Conservation (phyloP, 1,140 invertebrate genomes). For the Trichogramma pretiosum region DNA sequence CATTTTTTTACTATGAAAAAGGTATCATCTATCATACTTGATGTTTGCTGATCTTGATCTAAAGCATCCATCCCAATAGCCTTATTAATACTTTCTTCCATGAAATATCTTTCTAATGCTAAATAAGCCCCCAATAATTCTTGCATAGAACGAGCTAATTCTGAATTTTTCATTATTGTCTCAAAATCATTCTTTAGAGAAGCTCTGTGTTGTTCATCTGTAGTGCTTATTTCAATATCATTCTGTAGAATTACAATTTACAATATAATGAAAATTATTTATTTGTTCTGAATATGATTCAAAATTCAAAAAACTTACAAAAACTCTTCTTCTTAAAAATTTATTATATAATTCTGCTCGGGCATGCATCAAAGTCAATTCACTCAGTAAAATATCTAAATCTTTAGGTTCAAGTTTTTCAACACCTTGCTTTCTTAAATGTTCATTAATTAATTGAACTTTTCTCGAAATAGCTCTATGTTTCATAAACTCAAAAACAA, state of each 20-base stretch:
- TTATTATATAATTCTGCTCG: slow-evolving; percentile 83
- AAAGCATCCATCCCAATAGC: slow-evolving; percentile 80
- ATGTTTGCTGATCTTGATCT: slow-evolving; percentile 64
- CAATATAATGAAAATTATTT: slow-evolving; percentile 13
- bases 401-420: slow-evolving; percentile 73
- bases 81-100: slow-evolving; percentile 91
- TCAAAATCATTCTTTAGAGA: slow-evolving; percentile 56
- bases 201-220: slow-evolving; percentile 47
- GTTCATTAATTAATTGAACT: slow-evolving; percentile 55
- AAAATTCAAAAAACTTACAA: slow-evolving; percentile 47
- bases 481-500: slow-evolving; percentile 71
- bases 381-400: slow-evolving; percentile 79
- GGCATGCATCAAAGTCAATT: slow-evolving; percentile 86
- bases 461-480: slow-evolving; percentile 61
- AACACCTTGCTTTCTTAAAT: slow-evolving; percentile 42
- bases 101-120: slow-evolving; percentile 89
- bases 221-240: slow-evolving; percentile 59
- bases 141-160: slow-evolving; percentile 77
- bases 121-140: slow-evolving; percentile 87
- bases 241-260: slow-evolving; percentile 47
- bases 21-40: slow-evolving; percentile 93
- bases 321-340: slow-evolving; percentile 74
- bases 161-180: slow-evolving; percentile 63
- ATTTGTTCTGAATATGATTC: slow-evolving; percentile 1
- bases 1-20: slow-evolving; percentile 97